Evolutionary conservation across 2,113 vertebrate genomes (phyloP), one percentile per base, ranked within the genome.

Genomic region (Spilogale gracilis): DNA sequence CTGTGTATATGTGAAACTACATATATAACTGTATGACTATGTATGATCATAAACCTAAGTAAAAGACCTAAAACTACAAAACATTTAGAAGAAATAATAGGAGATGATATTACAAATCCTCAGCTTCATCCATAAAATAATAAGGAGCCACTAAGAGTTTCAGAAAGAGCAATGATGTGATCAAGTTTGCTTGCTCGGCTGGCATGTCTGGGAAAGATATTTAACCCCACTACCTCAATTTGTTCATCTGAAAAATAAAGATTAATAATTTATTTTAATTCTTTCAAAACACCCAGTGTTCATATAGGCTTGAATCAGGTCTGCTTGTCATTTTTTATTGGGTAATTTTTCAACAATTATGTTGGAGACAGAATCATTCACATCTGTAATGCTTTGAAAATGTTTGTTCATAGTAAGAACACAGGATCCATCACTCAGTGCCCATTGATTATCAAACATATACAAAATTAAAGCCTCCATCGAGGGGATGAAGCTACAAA

Each of bases 361-460:
- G 93, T 87, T 50, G 23, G 7, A 90, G 78, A 73, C 14, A 92
- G 27, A 87, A 50, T 60, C 6, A 50, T 76, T 71, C 65, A 50
- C 89, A 63, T 58, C 32, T 76, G 16, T 48, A 83, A 61, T 32
- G 69, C 58, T 61, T 61, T 74, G 0, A 50, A 73, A 63, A 32
- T 52, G n/a, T 5, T 0, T 0, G 1, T 18, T 21, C 13, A 38
- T 14, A 7, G 6, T 60, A 52, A 5, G 52, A 85, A 4, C 9
- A 12, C 14, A 6, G 13, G 2, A 23, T 38, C 2, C 11, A 67
- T 2, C 8, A 38, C 0, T 2, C 21, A 0, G 0, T 27, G 50
- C 25, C 6, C 58, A 25, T 2, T 21, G 65, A 73, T 67, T 92
- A 54, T 38, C 20, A 50, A 80, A 4, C 2, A 54, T 0, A 2